Conservation (phyloP, 1,140 invertebrate genomes). For the Saccostrea glomerata region DNA sequence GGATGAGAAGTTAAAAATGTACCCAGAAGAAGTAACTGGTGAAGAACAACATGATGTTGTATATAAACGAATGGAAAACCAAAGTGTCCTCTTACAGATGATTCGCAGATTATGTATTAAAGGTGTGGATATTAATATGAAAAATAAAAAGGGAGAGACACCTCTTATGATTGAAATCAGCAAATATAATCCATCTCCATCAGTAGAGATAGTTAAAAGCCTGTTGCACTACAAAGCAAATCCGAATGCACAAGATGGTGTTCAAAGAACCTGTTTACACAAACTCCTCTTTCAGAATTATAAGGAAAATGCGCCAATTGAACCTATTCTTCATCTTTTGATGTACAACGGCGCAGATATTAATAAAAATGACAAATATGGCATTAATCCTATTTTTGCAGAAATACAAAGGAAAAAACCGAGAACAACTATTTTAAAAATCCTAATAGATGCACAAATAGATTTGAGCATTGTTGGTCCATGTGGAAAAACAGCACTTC, state of each 20-base stretch:
- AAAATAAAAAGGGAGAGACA: slow-evolving; percentile 9
- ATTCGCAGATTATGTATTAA: slow-evolving; percentile 1
- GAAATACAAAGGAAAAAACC: slow-evolving; percentile 14
- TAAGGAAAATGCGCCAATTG: not conserved
- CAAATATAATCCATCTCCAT: not conserved
- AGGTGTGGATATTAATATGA: not conserved
- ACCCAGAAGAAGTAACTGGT: not conserved
- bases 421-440: not conserved
- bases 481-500: not conserved
- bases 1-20: not conserved
- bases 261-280: not conserved
- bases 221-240: not conserved
- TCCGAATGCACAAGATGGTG: not conserved
- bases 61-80: not conserved
- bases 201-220: not conserved
- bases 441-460: not conserved
- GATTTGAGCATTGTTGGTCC: not conserved
- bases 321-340: not conserved
- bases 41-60: not conserved
- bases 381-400: not conserved
- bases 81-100: not conserved
- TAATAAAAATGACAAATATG: not conserved
- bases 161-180: slow-evolving; percentile 7
- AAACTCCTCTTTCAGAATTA: not conserved
- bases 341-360: not conserved